A percentile compares a stretch with the other conserved stretches of the same genome.
These are phyloP conservation scores for Leptinotarsa haldemani DNA, from an alignment of 2,888 invertebrate genomes.

Conservation along the genomic window DNA sequence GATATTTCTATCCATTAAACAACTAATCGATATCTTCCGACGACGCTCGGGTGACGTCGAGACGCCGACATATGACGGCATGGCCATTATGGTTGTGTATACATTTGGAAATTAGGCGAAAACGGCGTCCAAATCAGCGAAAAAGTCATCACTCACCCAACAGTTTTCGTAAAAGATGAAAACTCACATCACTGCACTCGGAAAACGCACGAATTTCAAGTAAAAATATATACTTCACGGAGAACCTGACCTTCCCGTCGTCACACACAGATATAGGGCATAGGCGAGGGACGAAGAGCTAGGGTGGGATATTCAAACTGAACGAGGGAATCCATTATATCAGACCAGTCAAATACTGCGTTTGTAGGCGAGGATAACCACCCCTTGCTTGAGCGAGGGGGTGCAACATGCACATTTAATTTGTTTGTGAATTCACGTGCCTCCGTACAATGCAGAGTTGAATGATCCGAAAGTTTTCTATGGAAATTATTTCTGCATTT, in stretches of 20 bases:
- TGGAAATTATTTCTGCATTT: no score
- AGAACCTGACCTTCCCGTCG: conserved; percentile 47
- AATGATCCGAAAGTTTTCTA: conserved; percentile 8
- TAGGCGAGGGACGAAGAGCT: conserved; percentile 39
- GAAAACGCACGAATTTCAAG: conserved; percentile 22
- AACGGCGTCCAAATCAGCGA: not conserved
- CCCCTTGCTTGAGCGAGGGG: conserved; percentile 9
- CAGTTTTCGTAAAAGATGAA: conserved; percentile 7
- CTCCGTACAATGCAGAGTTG: conserved; percentile 8
- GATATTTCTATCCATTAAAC: conserved; percentile 23
- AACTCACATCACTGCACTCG: conserved; percentile 31
- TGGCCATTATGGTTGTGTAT: conserved; percentile 44
- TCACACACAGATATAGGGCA: conserved; percentile 41
- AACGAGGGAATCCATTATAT: conserved; percentile 47
- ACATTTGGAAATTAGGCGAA: conserved; percentile 34
- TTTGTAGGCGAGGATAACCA: conserved; percentile 8
- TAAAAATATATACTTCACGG: conserved; percentile 34
- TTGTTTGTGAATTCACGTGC: conserved; percentile 12
- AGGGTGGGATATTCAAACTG: conserved; percentile 47
- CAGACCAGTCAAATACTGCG: conserved; percentile 34
- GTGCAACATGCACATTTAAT: conserved; percentile 18
- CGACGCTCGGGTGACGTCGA: conserved; percentile 33
- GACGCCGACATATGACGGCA: conserved; percentile 40
- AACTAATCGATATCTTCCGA: conserved; percentile 38
- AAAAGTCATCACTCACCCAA: conserved; percentile 30